Evolutionary conservation across 1,140 invertebrate genomes (phyloP).

Genomic region (Drosophila trapezifrons): DNA sequence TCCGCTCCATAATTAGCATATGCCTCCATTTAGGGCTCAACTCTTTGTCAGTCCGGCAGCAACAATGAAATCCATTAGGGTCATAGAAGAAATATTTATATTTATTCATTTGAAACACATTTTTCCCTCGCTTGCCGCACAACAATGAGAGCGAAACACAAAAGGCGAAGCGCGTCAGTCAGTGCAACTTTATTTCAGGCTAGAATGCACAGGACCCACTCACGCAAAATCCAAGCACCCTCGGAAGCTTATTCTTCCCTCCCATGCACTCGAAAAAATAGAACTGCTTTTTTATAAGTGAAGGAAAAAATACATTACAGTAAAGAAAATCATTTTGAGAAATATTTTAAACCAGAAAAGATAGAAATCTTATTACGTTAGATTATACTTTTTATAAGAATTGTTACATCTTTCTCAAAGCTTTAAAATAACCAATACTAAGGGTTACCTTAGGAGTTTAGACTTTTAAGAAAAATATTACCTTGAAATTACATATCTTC

Average conservation of each 20-base stretch:
- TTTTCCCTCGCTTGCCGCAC: slow-evolving; percentile 49
- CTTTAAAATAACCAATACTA: too few relatives aligned
- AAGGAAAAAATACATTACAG: too few relatives aligned
- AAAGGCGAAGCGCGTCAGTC: slow-evolving; percentile 77
- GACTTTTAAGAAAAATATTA: too few relatives aligned
- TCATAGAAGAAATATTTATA: slow-evolving; percentile 54
- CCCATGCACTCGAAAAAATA: not conserved
- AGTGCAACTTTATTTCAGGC: slow-evolving; percentile 81
- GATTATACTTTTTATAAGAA: too few relatives aligned
- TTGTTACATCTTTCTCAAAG: too few relatives aligned
- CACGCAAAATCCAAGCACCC: not conserved
- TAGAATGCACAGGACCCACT: slow-evolving; percentile 70
- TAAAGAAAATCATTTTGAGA: too few relatives aligned
- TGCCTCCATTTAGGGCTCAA: slow-evolving; percentile 46
- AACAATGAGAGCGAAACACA: slow-evolving; percentile 77
- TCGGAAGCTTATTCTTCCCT: not conserved
- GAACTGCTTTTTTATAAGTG: too few relatives aligned
- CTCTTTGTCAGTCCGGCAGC: slow-evolving; percentile 26
- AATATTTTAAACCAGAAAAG: too few relatives aligned
- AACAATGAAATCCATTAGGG: slow-evolving; percentile 67
- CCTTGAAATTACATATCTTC: too few relatives aligned
- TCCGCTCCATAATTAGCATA: slow-evolving; percentile 67
- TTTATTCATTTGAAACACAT: slow-evolving; percentile 61
- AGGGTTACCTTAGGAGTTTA: too few relatives aligned
- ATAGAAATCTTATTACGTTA: too few relatives aligned